Percentiles rank a stretch among this genome's conserved stretches.
These are phyloP conservation scores for Phycodurus eques DNA, from an alignment of 2,113 vertebrate genomes.

Conservation along the genomic window DNA sequence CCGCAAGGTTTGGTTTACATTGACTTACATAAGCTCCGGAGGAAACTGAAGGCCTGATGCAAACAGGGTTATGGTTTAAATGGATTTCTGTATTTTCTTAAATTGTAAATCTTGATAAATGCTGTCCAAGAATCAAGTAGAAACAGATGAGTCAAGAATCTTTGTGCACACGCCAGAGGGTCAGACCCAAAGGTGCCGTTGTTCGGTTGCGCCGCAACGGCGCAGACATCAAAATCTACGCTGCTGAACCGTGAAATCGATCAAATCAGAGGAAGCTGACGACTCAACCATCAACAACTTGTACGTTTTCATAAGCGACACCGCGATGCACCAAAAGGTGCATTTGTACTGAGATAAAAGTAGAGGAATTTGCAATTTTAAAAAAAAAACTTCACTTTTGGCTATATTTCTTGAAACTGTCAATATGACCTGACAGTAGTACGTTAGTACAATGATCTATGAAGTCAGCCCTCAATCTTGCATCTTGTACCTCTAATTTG, in stretches of 20 bases:
- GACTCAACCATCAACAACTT: not conserved
- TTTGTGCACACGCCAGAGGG: slow-evolving; percentile 3
- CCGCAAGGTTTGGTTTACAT: not conserved
- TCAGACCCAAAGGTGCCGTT: slow-evolving; percentile 35
- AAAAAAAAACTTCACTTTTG: too few species aligned
- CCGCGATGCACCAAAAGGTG: too few species aligned
- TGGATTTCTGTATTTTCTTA: slow-evolving; percentile 20
- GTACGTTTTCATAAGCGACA: too few species aligned
- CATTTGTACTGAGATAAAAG: too few species aligned
- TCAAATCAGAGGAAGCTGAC: not conserved
- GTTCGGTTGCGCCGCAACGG: slow-evolving; percentile 32
- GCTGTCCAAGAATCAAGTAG: slow-evolving; percentile 16
- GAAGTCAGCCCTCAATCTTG: too few species aligned
- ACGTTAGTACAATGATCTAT: too few species aligned
- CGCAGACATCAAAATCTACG: slow-evolving; percentile 16
- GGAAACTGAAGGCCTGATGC: not conserved
- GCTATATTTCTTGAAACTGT: too few species aligned
- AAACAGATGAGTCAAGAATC: slow-evolving; percentile 10
- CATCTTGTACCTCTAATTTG: too few species aligned
- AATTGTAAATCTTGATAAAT: not conserved
- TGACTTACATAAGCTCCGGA: not conserved
- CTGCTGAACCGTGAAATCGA: not conserved
- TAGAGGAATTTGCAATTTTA: too few species aligned
- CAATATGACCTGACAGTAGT: too few species aligned
- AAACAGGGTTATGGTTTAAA: not conserved